These are phyloP conservation scores for Dipodomys stephensi DNA, from an alignment of 2,113 vertebrate genomes.

Conservation along the genomic window DNA sequence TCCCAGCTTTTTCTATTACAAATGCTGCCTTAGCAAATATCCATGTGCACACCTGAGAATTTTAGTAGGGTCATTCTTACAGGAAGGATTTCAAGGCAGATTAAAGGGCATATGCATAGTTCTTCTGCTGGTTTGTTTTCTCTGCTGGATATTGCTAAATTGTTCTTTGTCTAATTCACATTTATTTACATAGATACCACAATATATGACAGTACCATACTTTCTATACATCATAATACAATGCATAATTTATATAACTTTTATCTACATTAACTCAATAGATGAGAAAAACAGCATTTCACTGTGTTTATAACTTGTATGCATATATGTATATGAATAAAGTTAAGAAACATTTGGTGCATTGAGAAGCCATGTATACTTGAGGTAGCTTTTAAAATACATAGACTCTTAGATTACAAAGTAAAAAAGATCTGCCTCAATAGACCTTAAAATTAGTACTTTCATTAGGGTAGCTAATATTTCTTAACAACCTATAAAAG, in stretches of 20 bases:
- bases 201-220: not conserved
- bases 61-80: not conserved
- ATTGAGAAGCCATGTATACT: slow-evolving; percentile 8
- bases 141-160: not conserved
- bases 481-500: slow-evolving; percentile 9
- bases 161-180: not conserved
- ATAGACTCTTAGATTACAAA: not conserved
- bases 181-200: not conserved
- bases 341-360: not conserved
- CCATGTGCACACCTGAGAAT: not conserved
- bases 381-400: slow-evolving; percentile 5
- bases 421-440: slow-evolving; percentile 19
- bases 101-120: not conserved
- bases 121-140: not conserved
- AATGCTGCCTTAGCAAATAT: not conserved
- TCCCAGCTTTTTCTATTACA: not conserved
- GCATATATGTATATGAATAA: slow-evolving; percentile 10
- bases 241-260: not conserved
- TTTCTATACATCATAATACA: too few relatives aligned
- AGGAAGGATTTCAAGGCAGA: not conserved
- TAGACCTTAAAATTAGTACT: not conserved
- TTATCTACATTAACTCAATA: slow-evolving; percentile 41
- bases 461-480: not conserved
- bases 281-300: slow-evolving; percentile 23
- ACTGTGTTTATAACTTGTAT: not conserved